Percentiles rank a stretch among this genome's conserved stretches.
Conservation (phyloP, 2,797 vertebrate species). For the Anomalospiza imberbis region DNA sequence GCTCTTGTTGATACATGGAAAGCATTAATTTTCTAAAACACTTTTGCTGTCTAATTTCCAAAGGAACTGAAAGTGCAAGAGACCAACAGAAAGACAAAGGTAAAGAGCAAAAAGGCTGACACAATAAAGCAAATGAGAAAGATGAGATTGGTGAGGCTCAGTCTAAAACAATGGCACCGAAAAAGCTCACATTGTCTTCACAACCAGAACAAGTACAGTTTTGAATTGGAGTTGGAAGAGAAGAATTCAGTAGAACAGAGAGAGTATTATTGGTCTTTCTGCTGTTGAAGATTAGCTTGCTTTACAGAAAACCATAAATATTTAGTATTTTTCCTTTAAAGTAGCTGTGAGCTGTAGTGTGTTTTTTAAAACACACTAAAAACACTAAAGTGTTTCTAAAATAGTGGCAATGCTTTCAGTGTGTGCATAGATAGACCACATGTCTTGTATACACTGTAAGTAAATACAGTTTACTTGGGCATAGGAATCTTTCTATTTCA, state of each 20-base stretch:
- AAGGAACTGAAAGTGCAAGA: background rate
- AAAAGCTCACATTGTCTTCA: background rate
- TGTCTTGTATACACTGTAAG: background rate
- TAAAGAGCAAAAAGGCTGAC: background rate
- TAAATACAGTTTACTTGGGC: background rate
- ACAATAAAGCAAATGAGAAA: background rate
- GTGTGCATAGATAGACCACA: background rate
- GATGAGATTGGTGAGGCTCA: background rate
- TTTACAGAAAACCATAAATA: background rate
- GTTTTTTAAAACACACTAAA: background rate
- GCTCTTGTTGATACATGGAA: background rate
- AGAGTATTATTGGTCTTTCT: background rate
- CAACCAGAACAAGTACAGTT: background rate
- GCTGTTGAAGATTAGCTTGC: background rate
- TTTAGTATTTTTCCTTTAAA: background rate
- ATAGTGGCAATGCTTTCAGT: background rate
- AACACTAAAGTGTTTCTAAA: background rate
- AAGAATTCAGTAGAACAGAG: background rate
- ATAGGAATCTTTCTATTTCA: background rate
- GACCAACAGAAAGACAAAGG: background rate
- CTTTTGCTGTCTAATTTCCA: background rate
- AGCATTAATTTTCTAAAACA: background rate
- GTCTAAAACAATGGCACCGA: background rate
- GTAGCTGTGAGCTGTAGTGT: background rate
- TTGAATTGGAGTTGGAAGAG: background rate